These are phyloP conservation scores for Oryzias javanicus DNA, from an alignment of 2,113 vertebrate genomes.

Conservation along the genomic window DNA sequence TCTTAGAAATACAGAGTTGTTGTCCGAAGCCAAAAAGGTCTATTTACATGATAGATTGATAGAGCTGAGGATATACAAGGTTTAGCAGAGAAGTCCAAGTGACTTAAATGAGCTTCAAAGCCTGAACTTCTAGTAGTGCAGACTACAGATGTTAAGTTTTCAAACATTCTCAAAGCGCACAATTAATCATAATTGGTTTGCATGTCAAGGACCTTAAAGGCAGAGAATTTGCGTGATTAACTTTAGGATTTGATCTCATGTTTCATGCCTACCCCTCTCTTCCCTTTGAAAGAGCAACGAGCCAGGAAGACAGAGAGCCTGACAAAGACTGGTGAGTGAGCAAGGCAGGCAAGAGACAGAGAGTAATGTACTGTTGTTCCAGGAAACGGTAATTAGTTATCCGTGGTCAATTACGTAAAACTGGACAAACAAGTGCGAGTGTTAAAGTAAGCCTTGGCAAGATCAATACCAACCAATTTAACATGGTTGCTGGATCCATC, in stretches of 20 bases:
- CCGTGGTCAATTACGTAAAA: slow-evolving; percentile 76
- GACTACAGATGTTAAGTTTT: slow-evolving; percentile 1
- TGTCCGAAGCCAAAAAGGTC: no score
- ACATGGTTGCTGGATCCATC: slow-evolving; percentile 54
- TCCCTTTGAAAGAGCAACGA: not conserved
- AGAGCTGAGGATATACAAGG: not conserved
- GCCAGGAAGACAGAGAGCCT: slow-evolving; percentile 19
- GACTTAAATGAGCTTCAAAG: not conserved
- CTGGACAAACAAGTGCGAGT: slow-evolving; percentile 74
- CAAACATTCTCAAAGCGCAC: not conserved
- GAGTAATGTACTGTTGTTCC: slow-evolving; percentile 58
- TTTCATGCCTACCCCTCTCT: not conserved
- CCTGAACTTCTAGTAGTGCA: not conserved
- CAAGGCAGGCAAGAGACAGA: slow-evolving; percentile 17
- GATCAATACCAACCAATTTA: slow-evolving; percentile 67
- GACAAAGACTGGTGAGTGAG: slow-evolving; percentile 24
- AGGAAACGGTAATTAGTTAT: slow-evolving; percentile 72
- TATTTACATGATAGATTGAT: not conserved
- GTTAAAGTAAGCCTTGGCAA: slow-evolving; percentile 60
- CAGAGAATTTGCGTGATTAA: not conserved
- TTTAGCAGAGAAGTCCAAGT: not conserved
- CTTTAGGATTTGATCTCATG: not conserved
- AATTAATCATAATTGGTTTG: not conserved
- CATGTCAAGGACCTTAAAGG: not conserved
- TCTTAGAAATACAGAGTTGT: no score